Percentiles rank a stretch among this genome's conserved stretches.
These are phyloP conservation scores for Agrotis puta DNA, from an alignment of 2,888 invertebrate genomes.

Conservation along the genomic window DNA sequence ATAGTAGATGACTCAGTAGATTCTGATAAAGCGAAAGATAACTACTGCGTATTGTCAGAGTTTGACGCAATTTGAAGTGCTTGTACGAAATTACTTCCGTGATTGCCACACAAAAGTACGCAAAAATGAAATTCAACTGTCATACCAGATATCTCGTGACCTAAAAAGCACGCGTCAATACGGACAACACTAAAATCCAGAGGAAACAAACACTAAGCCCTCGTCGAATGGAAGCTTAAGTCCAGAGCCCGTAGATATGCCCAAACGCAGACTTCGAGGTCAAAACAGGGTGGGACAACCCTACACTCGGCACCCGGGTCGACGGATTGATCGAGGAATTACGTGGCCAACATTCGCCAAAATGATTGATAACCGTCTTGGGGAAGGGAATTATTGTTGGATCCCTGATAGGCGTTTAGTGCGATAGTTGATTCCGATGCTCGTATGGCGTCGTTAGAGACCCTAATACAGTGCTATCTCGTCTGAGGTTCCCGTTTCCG, in stretches of 20 bases:
- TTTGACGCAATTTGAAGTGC: conserved; percentile 3
- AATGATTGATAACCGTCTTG: conserved; percentile 80
- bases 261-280: conserved; percentile 29
- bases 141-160: conserved; percentile 6
- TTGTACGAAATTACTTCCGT: neutral
- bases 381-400: conserved; percentile 73
- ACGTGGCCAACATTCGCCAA: conserved; percentile 76
- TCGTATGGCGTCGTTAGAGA: conserved; percentile 52
- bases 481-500: conserved; percentile 36
- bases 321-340: conserved; percentile 82
- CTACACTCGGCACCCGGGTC: conserved; percentile 63
- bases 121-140: conserved; percentile 7
- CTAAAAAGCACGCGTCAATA: conserved; percentile 27
- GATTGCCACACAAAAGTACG: neutral
- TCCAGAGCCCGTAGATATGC: conserved; percentile 27
- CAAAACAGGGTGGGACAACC: conserved; percentile 47
- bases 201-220: conserved; percentile 42
- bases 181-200: conserved; percentile 25
- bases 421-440: conserved; percentile 72
- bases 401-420: conserved; percentile 66
- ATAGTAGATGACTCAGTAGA: neutral
- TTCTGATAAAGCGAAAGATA: neutral
- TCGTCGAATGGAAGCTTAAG: conserved; percentile 37
- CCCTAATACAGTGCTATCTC: conserved; percentile 60
- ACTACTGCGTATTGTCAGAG: neutral